Evolutionary conservation across 2,797 vertebrate species (phyloP).

Genomic region (Semotilus atromaculatus): DNA sequence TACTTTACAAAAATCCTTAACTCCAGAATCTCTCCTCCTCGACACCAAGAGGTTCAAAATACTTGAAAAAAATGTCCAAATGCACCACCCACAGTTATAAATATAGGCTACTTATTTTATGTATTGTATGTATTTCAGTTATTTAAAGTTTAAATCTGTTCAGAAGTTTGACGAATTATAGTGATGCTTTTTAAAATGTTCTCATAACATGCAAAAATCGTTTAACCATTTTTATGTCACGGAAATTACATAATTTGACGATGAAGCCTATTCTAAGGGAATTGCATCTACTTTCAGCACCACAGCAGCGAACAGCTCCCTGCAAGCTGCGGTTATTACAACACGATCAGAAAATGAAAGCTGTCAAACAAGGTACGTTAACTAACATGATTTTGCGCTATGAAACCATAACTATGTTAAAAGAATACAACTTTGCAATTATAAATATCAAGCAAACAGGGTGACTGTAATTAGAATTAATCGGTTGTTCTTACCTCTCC

Average conservation of each 20-base stretch:
- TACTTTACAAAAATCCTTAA: not conserved
- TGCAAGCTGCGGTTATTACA: not conserved
- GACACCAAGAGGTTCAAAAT: too few relatives aligned
- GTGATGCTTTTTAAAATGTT: not conserved
- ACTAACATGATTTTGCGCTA: too few relatives aligned
- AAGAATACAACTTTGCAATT: not conserved
- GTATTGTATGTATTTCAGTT: too few relatives aligned
- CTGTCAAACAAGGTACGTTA: not conserved
- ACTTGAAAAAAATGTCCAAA: too few relatives aligned
- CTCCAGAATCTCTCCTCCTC: too few relatives aligned
- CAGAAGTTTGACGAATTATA: not conserved
- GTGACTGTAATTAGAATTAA: not conserved
- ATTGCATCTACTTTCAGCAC: not conserved
- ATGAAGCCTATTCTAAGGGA: too few relatives aligned
- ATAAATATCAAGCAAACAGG: not conserved
- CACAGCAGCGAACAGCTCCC: not conserved
- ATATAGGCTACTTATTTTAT: too few relatives aligned
- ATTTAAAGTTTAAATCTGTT: not conserved
- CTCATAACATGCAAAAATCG: not conserved
- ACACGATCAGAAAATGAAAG: not conserved
- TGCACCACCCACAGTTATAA: too few relatives aligned
- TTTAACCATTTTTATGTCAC: not conserved
- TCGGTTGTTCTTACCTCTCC: slow-evolving; percentile 29
- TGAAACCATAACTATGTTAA: not conserved
- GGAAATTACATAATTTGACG: not conserved